phyloP scores from a whole-genome alignment of 2,113 vertebrate genomes.

The Plestiodon gilberti region DNA sequence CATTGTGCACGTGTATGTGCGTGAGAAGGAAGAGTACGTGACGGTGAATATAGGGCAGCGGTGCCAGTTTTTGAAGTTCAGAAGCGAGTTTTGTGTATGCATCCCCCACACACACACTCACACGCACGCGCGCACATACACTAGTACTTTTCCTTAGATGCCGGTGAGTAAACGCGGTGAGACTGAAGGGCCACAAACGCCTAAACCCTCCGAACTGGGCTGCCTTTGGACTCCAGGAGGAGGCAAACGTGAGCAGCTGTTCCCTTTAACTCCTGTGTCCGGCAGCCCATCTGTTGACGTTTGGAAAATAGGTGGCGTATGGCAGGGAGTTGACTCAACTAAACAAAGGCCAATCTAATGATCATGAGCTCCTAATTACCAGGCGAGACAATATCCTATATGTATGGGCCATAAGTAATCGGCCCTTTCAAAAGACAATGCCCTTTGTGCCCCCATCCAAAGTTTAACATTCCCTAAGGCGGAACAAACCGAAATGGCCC shows the following conservation, averaged over 20 bases:
- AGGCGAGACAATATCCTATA: constrained; percentile 89
- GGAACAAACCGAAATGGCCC: constrained; percentile 71
- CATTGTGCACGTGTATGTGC: not conserved
- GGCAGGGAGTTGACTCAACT: constrained; percentile 87
- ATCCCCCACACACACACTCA: not conserved
- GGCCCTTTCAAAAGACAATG: constrained; percentile 90
- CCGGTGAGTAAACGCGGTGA: not conserved
- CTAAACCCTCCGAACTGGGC: not conserved
- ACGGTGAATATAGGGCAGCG: too few relatives aligned
- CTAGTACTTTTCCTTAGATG: not conserved
- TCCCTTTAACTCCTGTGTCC: constrained; percentile 85
- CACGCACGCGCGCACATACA: too few relatives aligned
- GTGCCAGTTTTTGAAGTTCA: too few relatives aligned
- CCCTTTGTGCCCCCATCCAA: constrained; percentile 81
- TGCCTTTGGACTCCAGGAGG: constrained; percentile 24
- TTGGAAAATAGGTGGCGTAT: constrained; percentile 90
- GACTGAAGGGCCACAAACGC: not conserved
- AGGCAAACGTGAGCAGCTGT: constrained; percentile 91
- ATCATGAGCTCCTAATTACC: constrained; percentile 84
- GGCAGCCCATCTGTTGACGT: constrained; percentile 95
- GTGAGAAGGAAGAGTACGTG: not conserved
- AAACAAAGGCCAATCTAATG: constrained; percentile 84
- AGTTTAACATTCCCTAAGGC: constrained; percentile 81
- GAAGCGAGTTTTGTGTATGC: too few relatives aligned
- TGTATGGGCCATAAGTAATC: constrained; percentile 91